Base-by-base conservation (phyloP, 2,888 invertebrate genomes). In the Trilocha varians region DNA sequence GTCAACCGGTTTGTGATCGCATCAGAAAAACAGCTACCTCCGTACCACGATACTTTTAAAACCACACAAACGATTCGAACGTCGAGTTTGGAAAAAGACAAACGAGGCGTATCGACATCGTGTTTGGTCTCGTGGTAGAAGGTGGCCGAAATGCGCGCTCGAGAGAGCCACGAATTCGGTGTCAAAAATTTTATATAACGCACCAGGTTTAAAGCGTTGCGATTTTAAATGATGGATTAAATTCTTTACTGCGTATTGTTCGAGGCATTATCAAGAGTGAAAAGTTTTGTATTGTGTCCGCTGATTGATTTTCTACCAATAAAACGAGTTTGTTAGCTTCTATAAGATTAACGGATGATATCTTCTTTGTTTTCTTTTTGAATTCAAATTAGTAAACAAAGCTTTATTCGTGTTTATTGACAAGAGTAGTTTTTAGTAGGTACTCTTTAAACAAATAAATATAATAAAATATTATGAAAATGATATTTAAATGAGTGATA, bases 1-100 rank as follows among this genome's bases (percentile, higher is more conserved):
- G 80, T 67, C 79, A 75, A 83, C 84, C 84, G 84, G 84, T 83
- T 82, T 78, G 65, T 73, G 83, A 82, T 79, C 74, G 63, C 78
- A 79, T 76, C 83, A 83, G 78, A 83, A 82, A 82, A 82, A 83
- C 80, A 77, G 70, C 80, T 74, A 68, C 72, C 70, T 55, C 62
- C 38, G 52, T 72, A 80, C 80, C 73, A 75, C 50, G 71, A 57
- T 13, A 61, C 50, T 35, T 42, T 32, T 35, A 39, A 43, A 44
- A 41, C 32, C 34, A 36, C 13, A 40, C 13, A 40, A 41, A 44
- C 45, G 46, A 49, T 33, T 34, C 15, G 33, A 11, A 38, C 34
- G 16, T 14, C 14, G 14, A 6, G 36, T 33, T 25, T 25, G 41
- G 42, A 46, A 43, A 40, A 47, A 48, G 35, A 37, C 38, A 39